phyloP scores from a whole-genome alignment of 2,888 invertebrate genomes.

The Phalera bucephala region DNA sequence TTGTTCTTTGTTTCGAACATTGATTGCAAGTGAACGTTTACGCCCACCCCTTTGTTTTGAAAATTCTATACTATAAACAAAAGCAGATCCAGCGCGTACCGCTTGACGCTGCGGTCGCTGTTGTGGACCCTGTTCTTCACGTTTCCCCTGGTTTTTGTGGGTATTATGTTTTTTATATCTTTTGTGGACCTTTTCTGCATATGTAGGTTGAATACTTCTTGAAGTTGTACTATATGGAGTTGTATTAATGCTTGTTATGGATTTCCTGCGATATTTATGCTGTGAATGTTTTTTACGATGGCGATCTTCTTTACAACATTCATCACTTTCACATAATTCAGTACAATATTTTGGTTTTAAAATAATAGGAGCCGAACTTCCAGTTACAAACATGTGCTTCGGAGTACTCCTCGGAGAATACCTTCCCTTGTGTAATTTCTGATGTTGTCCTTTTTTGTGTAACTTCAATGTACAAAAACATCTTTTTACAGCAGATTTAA shows the following conservation, averaged over 20 bases:
- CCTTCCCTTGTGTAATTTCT: background rate
- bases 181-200: background rate
- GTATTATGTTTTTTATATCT: background rate
- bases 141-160: background rate
- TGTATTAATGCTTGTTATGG: constrained; percentile 5
- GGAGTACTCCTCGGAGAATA: background rate
- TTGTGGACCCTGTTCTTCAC: background rate
- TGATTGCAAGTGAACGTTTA: background rate
- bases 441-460: constrained; percentile 10
- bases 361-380: background rate
- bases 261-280: constrained; percentile 7
- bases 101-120: constrained; percentile 11
- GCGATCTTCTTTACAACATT: constrained; percentile 4
- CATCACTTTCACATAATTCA: constrained; percentile 1
- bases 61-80: constrained; percentile 38
- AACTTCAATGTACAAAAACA: constrained; percentile 20
- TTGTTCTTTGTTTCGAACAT: too few relatives aligned
- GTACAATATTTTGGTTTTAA: constrained; percentile 4
- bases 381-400: background rate
- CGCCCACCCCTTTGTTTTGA: constrained; percentile 20
- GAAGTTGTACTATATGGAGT: constrained; percentile 1
- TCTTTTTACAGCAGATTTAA: constrained; percentile 13
- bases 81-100: constrained; percentile 33
- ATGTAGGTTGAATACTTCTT: constrained; percentile 7
- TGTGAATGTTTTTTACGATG: constrained; percentile 2